Base-by-base conservation (phyloP, 1,140 invertebrate species). In the Panagrolaimus sp. region DNA sequence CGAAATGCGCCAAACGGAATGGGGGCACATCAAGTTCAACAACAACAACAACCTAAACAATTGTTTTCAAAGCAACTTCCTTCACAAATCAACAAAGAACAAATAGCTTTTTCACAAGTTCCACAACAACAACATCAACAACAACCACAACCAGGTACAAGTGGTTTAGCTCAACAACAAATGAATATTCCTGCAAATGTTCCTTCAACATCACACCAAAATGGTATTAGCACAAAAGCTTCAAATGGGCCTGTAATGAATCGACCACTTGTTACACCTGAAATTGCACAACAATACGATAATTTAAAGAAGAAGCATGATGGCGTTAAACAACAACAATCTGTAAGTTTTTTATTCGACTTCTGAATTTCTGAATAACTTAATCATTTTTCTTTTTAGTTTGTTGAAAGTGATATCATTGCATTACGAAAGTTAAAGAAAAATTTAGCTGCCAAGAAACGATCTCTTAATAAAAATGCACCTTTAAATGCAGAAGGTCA, bases 231-330 rank as follows among this genome's bases (percentile, higher is more conserved):
- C 5, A 52, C 8, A 21, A 26, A 21, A 5, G 15, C 28, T 58
- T 12, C 21, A n/a, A 58, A 58, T 58, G 52, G 52, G 12, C 12
- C 52, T 58, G 21, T 58, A 6, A 12, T n/a, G 1, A 28, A 28
- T 21, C 1, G 10, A 8, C 52, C 52, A 4, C 21, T 12, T 26
- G 52, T 28, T 5, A 21, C 52, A n/a, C 10, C 5, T 2, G 52
- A 58, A 58, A 28, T 21, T 9, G 28, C 28, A 26, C 65, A 67
- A 15, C 2, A 62, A 32, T 44, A 67, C 24, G 65, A 67, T 12
- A 21, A 8, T 9, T 12, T 67, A 17, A 44, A 67, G 17, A 65
- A 67, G 44, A 12, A 67, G 9, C 43, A 24, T 0, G 28, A 67
- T 5, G 65, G 43, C 12, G 8, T 67, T 8, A 44, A 67, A 21